phyloP scores from a whole-genome alignment of 2,888 invertebrate species.

The Eupithecia subumbrata region DNA sequence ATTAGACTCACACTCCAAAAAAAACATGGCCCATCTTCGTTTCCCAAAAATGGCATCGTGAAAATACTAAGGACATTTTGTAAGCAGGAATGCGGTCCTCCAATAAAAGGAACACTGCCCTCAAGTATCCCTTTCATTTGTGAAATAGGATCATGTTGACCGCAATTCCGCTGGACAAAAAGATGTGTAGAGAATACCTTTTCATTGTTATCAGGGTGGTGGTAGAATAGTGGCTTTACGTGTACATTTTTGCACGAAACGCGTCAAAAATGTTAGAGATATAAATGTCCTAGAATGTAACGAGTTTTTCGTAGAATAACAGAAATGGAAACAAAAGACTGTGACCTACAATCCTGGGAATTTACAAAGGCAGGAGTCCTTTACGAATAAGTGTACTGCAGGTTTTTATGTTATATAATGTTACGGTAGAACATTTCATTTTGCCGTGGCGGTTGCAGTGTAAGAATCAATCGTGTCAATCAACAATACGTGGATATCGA shows the following conservation, averaged over 20 bases:
- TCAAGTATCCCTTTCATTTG: conserved; percentile 32
- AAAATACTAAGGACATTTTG: background rate
- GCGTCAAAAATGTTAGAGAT: conserved; percentile 9
- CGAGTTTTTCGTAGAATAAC: conserved; percentile 3
- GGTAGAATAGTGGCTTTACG: conserved; percentile 12
- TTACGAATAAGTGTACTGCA: background rate
- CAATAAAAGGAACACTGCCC: conserved; percentile 18
- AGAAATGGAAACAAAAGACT: conserved; percentile 1
- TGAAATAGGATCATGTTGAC: conserved; percentile 20
- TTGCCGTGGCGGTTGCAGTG: no score
- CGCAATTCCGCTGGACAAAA: conserved; percentile 24
- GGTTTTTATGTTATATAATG: background rate
- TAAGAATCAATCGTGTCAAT: no score
- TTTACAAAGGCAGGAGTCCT: background rate
- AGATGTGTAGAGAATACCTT: conserved; percentile 19
- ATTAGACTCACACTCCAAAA: no score
- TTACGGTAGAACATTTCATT: no score
- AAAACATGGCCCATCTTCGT: background rate
- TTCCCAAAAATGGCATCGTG: background rate
- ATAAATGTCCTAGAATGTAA: conserved; percentile 3
- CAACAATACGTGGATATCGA: background rate
- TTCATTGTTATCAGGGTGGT: conserved; percentile 16
- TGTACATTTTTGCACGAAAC: conserved; percentile 1
- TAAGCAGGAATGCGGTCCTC: background rate
- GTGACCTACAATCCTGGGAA: background rate